Conservation (phyloP, 35 echinoderm and acorn worm genomes). For the Apostichopus japonicus region DNA sequence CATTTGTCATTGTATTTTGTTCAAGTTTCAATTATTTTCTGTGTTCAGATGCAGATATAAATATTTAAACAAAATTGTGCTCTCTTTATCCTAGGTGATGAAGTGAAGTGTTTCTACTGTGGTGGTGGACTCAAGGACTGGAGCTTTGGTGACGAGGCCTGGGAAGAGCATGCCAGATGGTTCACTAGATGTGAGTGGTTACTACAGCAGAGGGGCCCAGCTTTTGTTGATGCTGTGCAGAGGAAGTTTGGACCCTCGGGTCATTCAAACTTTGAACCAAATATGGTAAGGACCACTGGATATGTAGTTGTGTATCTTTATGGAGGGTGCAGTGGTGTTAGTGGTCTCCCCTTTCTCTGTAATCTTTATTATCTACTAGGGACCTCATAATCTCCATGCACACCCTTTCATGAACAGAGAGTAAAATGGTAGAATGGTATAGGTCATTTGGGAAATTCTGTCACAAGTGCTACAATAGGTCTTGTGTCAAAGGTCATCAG, state of each 20-base stretch:
- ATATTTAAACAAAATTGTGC: not conserved
- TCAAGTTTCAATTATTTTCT: too few relatives aligned
- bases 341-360: too few relatives aligned
- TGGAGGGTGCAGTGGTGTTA: too few relatives aligned
- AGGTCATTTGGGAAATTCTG: too few relatives aligned
- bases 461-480: too few relatives aligned
- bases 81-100: conserved; percentile 66
- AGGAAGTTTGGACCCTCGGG: conserved; percentile 39
- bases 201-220: conserved; percentile 76
- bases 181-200: conserved; percentile 89
- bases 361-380: too few relatives aligned
- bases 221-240: conserved; percentile 67
- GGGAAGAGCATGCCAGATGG: conserved; percentile 92
- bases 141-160: conserved; percentile 76
- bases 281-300: not conserved
- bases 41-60: too few relatives aligned
- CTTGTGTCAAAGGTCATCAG: too few relatives aligned
- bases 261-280: conserved; percentile 41
- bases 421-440: not conserved
- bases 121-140: conserved; percentile 90
- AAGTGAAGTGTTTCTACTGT: conserved; percentile 93
- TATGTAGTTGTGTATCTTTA: not conserved
- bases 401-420: too few relatives aligned
- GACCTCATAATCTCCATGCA: too few relatives aligned
- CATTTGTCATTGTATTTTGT: too few relatives aligned